phyloP scores from a whole-genome alignment of 2,797 vertebrate genomes.

The Coreius guichenoti region DNA sequence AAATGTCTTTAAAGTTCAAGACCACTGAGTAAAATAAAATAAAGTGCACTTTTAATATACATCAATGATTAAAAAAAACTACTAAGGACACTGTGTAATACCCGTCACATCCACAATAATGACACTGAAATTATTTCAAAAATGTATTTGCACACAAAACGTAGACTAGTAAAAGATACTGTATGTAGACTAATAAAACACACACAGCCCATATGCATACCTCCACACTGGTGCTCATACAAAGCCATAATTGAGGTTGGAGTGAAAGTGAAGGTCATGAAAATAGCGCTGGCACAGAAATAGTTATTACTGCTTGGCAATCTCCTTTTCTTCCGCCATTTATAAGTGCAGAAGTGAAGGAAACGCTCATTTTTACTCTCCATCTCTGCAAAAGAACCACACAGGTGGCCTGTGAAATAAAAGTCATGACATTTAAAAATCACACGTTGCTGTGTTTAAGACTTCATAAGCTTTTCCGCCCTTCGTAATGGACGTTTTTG shows the following conservation, averaged over 20 bases:
- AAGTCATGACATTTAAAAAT: conserved; percentile 68
- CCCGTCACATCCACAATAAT: neutral
- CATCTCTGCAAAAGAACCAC: conserved; percentile 64
- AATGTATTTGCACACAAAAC: neutral
- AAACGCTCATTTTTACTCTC: conserved; percentile 46
- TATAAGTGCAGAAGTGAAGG: conserved; percentile 69
- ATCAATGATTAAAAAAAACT: neutral
- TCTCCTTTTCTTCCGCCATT: conserved; percentile 64
- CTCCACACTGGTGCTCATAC: conserved; percentile 39
- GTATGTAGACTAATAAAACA: conserved; percentile 41
- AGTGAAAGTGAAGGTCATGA: conserved; percentile 45
- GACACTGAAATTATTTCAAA: neutral
- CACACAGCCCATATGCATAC: conserved; percentile 47
- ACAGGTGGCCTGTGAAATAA: conserved; percentile 72
- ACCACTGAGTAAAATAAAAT: neutral
- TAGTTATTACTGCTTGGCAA: conserved; percentile 61
- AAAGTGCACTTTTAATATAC: neutral
- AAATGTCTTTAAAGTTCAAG: neutral
- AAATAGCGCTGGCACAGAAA: conserved; percentile 62
- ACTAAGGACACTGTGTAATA: neutral
- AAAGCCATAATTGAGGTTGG: conserved; percentile 25
- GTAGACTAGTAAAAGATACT: conserved; percentile 50
- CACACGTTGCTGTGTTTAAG: conserved; percentile 30
- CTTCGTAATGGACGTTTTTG: conserved; percentile 64
- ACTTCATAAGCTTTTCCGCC: conserved; percentile 49